Percentiles rank a stretch among this genome's conserved stretches.
Conservation (phyloP, 1,140 invertebrate species). For the Holotrichia oblita region DNA sequence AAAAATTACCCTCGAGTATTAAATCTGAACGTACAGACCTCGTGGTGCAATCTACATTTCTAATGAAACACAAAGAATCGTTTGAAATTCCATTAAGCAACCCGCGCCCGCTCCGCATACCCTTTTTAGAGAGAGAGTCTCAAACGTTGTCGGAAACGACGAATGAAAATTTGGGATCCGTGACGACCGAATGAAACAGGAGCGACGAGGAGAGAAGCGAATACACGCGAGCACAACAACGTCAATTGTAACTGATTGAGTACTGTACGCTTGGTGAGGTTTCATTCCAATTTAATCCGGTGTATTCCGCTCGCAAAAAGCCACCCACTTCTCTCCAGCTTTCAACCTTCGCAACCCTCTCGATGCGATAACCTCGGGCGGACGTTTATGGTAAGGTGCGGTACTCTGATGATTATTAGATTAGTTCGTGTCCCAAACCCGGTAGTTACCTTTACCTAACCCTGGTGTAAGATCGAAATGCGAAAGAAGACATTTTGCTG, state of each 20-base stretch:
- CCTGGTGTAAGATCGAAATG: neutral
- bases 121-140: neutral
- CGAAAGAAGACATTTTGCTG: neutral
- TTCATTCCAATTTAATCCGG: neutral
- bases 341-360: neutral
- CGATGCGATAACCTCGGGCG: neutral
- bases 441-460: neutral
- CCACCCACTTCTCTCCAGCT: neutral
- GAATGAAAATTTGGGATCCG: conserved; percentile 1
- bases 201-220: neutral
- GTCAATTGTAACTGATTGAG: conserved; percentile 16
- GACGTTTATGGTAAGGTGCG: neutral
- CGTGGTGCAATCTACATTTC: conserved; percentile 20
- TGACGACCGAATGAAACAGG: neutral
- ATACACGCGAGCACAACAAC: neutral
- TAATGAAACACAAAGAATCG: conserved; percentile 30
- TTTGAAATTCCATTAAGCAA: conserved; percentile 30
- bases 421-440: neutral
- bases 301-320: neutral
- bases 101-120: neutral
- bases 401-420: neutral
- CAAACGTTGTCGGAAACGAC: neutral
- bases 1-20: neutral
- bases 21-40: neutral
- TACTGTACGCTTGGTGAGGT: conserved; percentile 6